Base-by-base conservation (phyloP, 23 tunicate species). In the Oikopleura dioica region DNA sequence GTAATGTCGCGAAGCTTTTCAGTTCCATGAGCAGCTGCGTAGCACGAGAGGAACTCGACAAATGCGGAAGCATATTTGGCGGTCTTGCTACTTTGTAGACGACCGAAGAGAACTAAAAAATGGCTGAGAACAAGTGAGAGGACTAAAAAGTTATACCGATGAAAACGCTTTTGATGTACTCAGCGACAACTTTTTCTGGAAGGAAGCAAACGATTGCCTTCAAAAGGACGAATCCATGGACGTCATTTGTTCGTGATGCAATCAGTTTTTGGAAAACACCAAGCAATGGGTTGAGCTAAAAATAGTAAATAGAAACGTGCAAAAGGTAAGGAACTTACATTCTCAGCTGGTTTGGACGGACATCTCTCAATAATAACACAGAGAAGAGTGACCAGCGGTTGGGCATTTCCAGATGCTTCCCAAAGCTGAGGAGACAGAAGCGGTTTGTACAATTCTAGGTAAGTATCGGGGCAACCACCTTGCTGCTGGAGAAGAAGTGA, bases 201-300 rank as follows among this genome's bases (percentile, higher is more conserved):
- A 44, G 9, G 55, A 44, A 44, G 55, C 55, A 44, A 44, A 16
- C 16, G 55, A 44, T 44, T 5, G 55, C 55, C 16, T 79, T 89
- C 0, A 89, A 77, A 30, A 89, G 37, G 50, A 82, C 80, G 58
- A 89, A 89, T 36, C 86, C 96, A 1, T 84, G 79, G 38, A 84
- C 89, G 50, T 89, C 96, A 69, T 89, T 89, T 1, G 81, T 36
- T 82, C 84, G 84, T 23, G 96, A 89, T 35, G 96, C 89, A 69
- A 89, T 77, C 28, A 89, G 77, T 75, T 89, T 89, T 59, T 89
- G 96, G 59, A 84, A 89, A 1, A 89, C 96, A 35, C 96, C 96
- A 1, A 89, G 83, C 1, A 89, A 35, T 29, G 75, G 80, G 50
- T 78, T 67, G 1, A 89, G 38, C 75, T 84, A 68, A 29, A 30